These are phyloP conservation scores for Jaculus jaculus DNA, from an alignment of 2,113 vertebrate genomes.

Conservation along the genomic window DNA sequence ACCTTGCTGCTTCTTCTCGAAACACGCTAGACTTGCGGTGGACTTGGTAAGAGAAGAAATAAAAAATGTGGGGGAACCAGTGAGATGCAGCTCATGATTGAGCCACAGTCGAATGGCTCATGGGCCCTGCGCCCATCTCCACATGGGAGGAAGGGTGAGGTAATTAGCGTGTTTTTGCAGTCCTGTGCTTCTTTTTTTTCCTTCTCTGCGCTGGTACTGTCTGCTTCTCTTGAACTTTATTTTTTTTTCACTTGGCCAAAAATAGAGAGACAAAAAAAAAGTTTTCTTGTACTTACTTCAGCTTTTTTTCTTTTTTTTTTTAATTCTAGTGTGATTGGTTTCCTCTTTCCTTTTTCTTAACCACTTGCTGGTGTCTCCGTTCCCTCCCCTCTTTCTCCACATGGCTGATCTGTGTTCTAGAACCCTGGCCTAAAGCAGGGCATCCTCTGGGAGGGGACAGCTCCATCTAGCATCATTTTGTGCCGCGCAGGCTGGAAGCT, in stretches of 20 bases:
- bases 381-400: neutral
- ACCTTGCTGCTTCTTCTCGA: constrained; percentile 60
- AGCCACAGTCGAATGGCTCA: neutral
- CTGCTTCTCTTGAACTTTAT: constrained; percentile 42
- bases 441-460: neutral
- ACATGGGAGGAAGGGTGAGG: constrained; percentile 38
- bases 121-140: neutral
- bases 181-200: neutral
- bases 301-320: constrained; percentile 1
- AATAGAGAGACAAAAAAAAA: constrained; percentile 68
- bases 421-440: neutral
- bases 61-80: constrained; percentile 53
- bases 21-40: constrained; percentile 38
- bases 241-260: constrained; percentile 59
- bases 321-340: neutral
- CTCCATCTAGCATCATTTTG: neutral
- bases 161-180: neutral
- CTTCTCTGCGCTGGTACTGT: neutral
- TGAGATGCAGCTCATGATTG: constrained; percentile 41
- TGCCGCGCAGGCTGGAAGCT: neutral
- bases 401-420: neutral
- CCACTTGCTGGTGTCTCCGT: neutral
- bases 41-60: constrained; percentile 35
- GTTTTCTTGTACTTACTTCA: constrained; percentile 59
- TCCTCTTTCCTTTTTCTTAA: constrained; percentile 39